Evolutionary conservation across 1,140 invertebrate genomes (phyloP).

Genomic region (Drosophila navojoa): DNA sequence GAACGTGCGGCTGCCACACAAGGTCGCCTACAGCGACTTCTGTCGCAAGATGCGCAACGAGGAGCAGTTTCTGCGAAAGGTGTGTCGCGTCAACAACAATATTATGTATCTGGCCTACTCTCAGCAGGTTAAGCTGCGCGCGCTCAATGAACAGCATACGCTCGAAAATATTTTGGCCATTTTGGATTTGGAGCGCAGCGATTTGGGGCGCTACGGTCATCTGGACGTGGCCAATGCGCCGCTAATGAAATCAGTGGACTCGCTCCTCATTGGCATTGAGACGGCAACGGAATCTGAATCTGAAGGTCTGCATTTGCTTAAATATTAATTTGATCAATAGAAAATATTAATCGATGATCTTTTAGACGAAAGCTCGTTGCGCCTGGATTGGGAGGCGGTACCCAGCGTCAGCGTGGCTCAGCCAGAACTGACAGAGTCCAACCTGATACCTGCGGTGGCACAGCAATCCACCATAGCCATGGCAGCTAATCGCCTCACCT

Average conservation of each 20-base stretch:
- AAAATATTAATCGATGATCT: neutral
- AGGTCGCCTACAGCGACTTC: constrained; percentile 91
- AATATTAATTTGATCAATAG: neutral
- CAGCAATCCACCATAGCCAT: constrained; percentile 87
- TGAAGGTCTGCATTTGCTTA: constrained; percentile 78
- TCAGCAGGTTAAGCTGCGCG: constrained; percentile 88
- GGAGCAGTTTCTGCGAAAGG: constrained; percentile 89
- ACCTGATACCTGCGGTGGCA: constrained; percentile 83
- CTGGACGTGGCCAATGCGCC: constrained; percentile 74
- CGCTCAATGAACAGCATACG: constrained; percentile 88
- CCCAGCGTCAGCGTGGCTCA: constrained; percentile 79
- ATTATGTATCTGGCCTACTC: constrained; percentile 92
- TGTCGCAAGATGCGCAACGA: constrained; percentile 87
- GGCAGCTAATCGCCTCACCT: constrained; percentile 87
- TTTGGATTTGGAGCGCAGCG: constrained; percentile 87
- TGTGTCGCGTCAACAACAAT: constrained; percentile 92
- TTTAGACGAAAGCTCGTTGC: constrained; percentile 86
- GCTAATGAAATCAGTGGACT: constrained; percentile 85
- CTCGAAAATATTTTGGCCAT: constrained; percentile 90
- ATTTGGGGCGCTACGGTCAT: constrained; percentile 87
- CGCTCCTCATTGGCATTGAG: constrained; percentile 86
- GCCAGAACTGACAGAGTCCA: constrained; percentile 66
- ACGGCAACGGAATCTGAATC: constrained; percentile 88
- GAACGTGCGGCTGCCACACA: constrained; percentile 90
- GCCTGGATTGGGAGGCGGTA: constrained; percentile 89